Base-by-base conservation (phyloP, 2,797 vertebrate genomes). In the Schizopygopsis pylzovi region DNA sequence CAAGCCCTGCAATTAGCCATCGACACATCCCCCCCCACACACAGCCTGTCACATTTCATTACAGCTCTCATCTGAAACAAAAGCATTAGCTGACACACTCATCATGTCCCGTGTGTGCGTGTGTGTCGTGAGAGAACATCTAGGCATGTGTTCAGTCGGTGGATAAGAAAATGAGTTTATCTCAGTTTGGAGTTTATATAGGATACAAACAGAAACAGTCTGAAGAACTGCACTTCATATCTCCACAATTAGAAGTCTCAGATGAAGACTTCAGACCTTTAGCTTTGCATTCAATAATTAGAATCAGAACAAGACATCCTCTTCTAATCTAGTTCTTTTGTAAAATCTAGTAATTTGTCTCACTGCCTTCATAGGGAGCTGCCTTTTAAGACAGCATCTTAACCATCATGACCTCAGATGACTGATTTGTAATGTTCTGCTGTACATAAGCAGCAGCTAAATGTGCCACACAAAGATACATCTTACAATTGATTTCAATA, bases 1-100 rank as follows among this genome's bases (percentile, higher is more conserved):
- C 88, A 90, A 90, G 90, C 73, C 82, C 81, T 83, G 88, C 87
- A 90, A 91, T 90, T 91, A 90, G 85, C 81, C 77, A 87, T 86
- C 86, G 79, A 88, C 85, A 65, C 86, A 79, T 71, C 90, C 86
- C 72, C 72, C 33, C 85, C 49, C 65, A 77, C 84, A 86, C 80
- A 70, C 43, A 81, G 86, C 67, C 82, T 86, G 89, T 89, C 90
- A 88, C 87, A 88, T 90, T 90, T 89, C 82, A 91, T 90, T 90
- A 91, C 79, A 72, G 70, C 59, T 28, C 63, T 79, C 85, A 84
- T 89, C 87, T 89, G 83, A 87, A 90, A 88, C 89, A 88, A 87
- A 87, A 89, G 84, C 85, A 89, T 90, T 87, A 89, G 87, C 90
- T 87, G 88, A 88, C 83, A 89, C 85, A 77, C 59, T 85, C 76